These are phyloP conservation scores for Tetragonisca angustula DNA, from an alignment of 2,888 invertebrate species.

Conservation along the genomic window DNA sequence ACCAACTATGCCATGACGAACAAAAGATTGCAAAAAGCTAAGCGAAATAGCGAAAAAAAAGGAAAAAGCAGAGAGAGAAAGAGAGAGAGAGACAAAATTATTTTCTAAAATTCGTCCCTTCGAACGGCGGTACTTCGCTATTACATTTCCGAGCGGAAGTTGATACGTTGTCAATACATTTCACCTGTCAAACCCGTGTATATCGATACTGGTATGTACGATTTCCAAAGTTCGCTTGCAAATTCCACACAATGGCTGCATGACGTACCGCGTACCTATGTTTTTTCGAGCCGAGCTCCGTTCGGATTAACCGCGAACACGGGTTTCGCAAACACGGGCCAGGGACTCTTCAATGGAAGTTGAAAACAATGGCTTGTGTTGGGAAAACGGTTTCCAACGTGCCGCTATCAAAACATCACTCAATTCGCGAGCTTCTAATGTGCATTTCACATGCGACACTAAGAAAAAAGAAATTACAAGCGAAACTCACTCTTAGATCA, in stretches of 20 bases:
- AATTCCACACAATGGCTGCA: constrained; percentile 14
- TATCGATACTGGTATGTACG: constrained; percentile 1
- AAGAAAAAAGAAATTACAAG: not conserved
- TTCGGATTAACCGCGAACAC: constrained; percentile 33
- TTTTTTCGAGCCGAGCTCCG: constrained; percentile 8
- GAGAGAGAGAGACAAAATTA: not conserved
- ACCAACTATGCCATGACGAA: not conserved
- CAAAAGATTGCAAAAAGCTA: not conserved
- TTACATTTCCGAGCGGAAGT: constrained; percentile 21
- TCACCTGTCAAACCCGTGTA: not conserved
- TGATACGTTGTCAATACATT: constrained; percentile 26
- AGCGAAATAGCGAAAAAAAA: not conserved
- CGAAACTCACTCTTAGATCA: not conserved
- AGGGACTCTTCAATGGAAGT: constrained; percentile 15
- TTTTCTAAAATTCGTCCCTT: not conserved
- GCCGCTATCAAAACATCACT: not conserved
- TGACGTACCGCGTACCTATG: constrained; percentile 24
- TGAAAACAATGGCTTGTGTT: constrained; percentile 12
- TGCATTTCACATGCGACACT: not conserved
- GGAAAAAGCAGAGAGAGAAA: not conserved
- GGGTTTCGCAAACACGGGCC: constrained; percentile 23
- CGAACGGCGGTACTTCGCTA: not conserved
- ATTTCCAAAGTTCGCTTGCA: constrained; percentile 18
- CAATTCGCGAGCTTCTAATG: not conserved
- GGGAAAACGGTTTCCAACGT: not conserved